These are phyloP conservation scores for Passer domesticus DNA, from an alignment of 2,113 vertebrate species.

Conservation along the genomic window DNA sequence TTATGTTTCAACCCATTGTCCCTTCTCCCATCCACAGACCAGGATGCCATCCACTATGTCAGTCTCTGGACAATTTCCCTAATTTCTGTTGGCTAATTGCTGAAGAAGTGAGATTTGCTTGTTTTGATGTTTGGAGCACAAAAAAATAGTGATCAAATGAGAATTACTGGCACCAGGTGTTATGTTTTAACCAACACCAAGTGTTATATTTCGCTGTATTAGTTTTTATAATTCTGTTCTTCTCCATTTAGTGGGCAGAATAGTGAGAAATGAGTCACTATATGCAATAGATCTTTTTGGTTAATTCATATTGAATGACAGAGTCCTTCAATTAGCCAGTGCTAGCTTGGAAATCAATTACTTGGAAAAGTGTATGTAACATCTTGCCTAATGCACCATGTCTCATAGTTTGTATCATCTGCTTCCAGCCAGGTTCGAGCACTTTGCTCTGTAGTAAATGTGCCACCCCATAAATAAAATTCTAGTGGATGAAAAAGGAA, in stretches of 20 bases:
- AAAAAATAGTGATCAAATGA: not conserved
- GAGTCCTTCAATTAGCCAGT: not conserved
- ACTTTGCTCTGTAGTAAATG: not conserved
- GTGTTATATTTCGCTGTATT: not conserved
- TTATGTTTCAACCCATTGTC: accelerated
- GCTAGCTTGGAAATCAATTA: not conserved
- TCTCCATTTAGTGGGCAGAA: not conserved
- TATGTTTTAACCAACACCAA: not conserved
- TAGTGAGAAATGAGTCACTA: not conserved
- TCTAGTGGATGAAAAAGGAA: not conserved
- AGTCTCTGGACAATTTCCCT: not conserved
- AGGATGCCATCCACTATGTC: not conserved
- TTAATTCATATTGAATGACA: not conserved
- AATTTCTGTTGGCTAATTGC: not conserved
- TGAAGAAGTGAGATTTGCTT: not conserved
- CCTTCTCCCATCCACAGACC: accelerated
- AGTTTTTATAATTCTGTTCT: not conserved
- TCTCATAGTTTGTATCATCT: not conserved
- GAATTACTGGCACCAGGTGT: not conserved
- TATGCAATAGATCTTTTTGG: not conserved
- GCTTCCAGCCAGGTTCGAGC: not conserved
- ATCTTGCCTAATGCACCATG: not conserved
- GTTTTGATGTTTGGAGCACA: not conserved
- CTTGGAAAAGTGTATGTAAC: not conserved
- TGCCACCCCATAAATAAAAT: not conserved